These are phyloP conservation scores for Leptarthrus brevirostris DNA, from an alignment of 2,888 invertebrate species.

Conservation along the genomic window DNA sequence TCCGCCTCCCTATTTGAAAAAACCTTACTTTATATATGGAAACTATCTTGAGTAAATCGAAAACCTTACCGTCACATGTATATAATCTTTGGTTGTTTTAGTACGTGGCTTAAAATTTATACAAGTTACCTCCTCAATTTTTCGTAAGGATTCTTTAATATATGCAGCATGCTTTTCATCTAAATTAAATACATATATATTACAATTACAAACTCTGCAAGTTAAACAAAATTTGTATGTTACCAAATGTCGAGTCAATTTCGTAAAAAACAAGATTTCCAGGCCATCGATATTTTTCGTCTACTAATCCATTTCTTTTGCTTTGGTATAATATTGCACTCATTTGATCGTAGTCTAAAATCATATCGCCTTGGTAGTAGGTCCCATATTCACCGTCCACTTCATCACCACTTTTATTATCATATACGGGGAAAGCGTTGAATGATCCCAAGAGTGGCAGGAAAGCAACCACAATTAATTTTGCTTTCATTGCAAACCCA, in stretches of 20 bases:
- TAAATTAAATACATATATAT: slow-evolving; percentile 62
- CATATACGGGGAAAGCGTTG: no score
- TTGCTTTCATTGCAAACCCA: no score
- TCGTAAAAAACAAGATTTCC: slow-evolving; percentile 76
- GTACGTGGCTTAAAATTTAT: slow-evolving; percentile 75
- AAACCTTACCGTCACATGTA: slow-evolving; percentile 58
- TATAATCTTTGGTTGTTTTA: slow-evolving; percentile 60
- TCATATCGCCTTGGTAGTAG: slow-evolving; percentile 80
- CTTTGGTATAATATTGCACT: slow-evolving; percentile 51
- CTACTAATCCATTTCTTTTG: slow-evolving; percentile 72
- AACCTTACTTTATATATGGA: background rate
- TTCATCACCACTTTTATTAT: no score
- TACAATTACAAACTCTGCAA: background rate
- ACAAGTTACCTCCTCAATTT: slow-evolving; percentile 79
- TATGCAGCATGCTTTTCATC: slow-evolving; percentile 70
- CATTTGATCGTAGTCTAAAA: slow-evolving; percentile 68
- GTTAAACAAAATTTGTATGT: slow-evolving; percentile 9
- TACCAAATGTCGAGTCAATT: slow-evolving; percentile 70
- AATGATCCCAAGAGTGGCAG: no score
- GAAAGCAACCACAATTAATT: no score
- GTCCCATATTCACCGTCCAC: slow-evolving; percentile 75
- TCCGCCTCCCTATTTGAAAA: no score
- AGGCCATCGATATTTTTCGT: slow-evolving; percentile 72
- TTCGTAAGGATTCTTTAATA: slow-evolving; percentile 76
- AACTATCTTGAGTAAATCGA: background rate